Evolutionary conservation across 2,797 vertebrate genomes (phyloP).

Genomic region (Coregonus sp.): DNA sequence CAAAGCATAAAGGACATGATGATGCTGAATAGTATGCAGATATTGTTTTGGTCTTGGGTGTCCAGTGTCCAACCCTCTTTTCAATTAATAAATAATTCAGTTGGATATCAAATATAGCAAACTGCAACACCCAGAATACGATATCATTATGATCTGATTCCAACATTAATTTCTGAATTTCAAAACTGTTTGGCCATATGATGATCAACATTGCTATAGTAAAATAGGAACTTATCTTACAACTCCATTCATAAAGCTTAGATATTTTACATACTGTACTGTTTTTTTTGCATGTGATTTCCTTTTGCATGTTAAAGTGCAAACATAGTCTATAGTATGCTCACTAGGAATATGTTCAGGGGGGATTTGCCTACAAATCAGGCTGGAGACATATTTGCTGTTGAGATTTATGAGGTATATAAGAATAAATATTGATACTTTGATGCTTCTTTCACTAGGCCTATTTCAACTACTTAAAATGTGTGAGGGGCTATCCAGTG

Average conservation of each 20-base stretch:
- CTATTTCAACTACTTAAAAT: background rate
- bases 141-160: background rate
- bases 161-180: conserved; percentile 20
- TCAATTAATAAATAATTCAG: background rate
- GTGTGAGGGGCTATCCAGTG: background rate
- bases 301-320: conserved; percentile 61
- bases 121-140: background rate
- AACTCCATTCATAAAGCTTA: conserved; percentile 61
- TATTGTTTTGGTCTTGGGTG: background rate
- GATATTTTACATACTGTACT: conserved; percentile 65
- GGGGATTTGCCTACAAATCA: conserved; percentile 27
- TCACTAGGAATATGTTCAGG: conserved; percentile 61
- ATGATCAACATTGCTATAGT: background rate
- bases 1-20: background rate
- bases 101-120: background rate
- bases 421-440: background rate
- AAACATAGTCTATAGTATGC: conserved; percentile 67
- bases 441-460: background rate
- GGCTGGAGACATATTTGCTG: background rate
- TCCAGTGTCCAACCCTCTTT: background rate
- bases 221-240: conserved; percentile 48
- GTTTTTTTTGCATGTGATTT: conserved; percentile 72
- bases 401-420: conserved; percentile 40
- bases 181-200: background rate
- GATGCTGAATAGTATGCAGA: background rate